Percentiles rank a stretch among this genome's conserved stretches.
phyloP scores from a whole-genome alignment of 2,888 invertebrate genomes.

The Leptarthrus brevirostris region DNA sequence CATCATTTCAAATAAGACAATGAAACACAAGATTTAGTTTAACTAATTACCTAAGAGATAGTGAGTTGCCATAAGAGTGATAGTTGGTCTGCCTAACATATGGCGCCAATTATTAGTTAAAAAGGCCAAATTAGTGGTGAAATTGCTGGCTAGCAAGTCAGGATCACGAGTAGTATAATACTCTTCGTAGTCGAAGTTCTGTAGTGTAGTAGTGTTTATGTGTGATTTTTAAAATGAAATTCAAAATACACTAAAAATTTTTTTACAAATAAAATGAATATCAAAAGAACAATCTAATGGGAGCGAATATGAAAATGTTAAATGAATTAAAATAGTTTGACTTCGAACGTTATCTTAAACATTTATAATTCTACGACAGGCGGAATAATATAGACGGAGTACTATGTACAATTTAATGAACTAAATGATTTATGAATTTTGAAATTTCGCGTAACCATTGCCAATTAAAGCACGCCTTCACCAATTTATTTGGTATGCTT shows the following conservation, averaged over 20 bases:
- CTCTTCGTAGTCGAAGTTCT: slow-evolving; percentile 92
- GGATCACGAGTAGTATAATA: slow-evolving; percentile 98
- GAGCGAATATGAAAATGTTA: background rate
- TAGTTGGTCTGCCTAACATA: slow-evolving; percentile 95
- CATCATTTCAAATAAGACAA: slow-evolving; percentile 14
- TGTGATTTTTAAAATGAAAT: slow-evolving; percentile 1
- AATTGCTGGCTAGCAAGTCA: slow-evolving; percentile 92
- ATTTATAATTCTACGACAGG: too few relatives aligned
- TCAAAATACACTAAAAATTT: background rate
- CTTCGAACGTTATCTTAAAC: too few relatives aligned
- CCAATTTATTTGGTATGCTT: slow-evolving; percentile 58
- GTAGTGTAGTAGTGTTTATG: slow-evolving; percentile 58
- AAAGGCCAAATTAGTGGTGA: slow-evolving; percentile 93
- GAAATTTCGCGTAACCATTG: slow-evolving; percentile 11
- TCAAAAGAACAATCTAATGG: slow-evolving; percentile 26
- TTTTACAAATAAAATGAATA: background rate
- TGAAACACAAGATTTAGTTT: slow-evolving; percentile 1
- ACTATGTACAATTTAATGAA: background rate
- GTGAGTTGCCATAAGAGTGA: slow-evolving; percentile 88
- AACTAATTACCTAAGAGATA: slow-evolving; percentile 80
- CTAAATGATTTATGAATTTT: slow-evolving; percentile 1
- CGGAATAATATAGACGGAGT: too few relatives aligned
- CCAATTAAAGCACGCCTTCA: slow-evolving; percentile 46
- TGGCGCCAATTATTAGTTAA: slow-evolving; percentile 97
- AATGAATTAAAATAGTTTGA: background rate